A percentile compares a stretch with the other conserved stretches of the same genome.
Evolutionary conservation across 2,113 vertebrate species (phyloP).

Genomic region (Ameiurus melas): DNA sequence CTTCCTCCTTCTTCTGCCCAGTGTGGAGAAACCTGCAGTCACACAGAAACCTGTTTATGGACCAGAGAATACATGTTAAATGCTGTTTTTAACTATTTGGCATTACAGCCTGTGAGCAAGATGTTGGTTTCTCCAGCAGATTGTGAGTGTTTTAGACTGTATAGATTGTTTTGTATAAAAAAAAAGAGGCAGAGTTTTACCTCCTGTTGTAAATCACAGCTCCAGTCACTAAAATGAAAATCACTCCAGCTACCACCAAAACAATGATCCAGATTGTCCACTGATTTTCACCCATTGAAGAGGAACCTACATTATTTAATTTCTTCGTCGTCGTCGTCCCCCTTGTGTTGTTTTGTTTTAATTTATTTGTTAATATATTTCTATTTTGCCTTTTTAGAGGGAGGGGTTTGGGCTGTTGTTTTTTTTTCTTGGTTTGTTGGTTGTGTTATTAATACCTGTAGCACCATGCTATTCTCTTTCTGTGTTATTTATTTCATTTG

Average conservation of each 20-base stretch:
- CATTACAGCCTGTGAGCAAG: background rate
- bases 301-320: background rate
- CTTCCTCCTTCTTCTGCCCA: conserved; percentile 13
- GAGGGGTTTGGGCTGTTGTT: too few relatives aligned
- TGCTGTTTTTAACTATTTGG: background rate
- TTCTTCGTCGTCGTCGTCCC: too few relatives aligned
- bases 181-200: background rate
- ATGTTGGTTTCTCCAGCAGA: background rate
- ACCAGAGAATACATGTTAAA: background rate
- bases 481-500: too few relatives aligned
- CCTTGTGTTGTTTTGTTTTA: too few relatives aligned
- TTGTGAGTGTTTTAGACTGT: background rate
- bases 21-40: background rate
- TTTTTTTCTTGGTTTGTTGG: too few relatives aligned
- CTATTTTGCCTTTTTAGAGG: too few relatives aligned
- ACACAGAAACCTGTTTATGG: background rate
- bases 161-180: background rate
- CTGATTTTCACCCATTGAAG: too few relatives aligned
- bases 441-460: too few relatives aligned
- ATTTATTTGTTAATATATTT: too few relatives aligned
- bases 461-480: too few relatives aligned
- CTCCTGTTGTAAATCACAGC: too few relatives aligned
- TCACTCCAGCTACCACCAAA: too few relatives aligned
- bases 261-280: background rate
- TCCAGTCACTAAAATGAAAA: background rate